Percentiles rank a stretch among this genome's conserved stretches.
Conservation (phyloP, 2,797 vertebrate species). For the Percopsis omiscomaycus region DNA sequence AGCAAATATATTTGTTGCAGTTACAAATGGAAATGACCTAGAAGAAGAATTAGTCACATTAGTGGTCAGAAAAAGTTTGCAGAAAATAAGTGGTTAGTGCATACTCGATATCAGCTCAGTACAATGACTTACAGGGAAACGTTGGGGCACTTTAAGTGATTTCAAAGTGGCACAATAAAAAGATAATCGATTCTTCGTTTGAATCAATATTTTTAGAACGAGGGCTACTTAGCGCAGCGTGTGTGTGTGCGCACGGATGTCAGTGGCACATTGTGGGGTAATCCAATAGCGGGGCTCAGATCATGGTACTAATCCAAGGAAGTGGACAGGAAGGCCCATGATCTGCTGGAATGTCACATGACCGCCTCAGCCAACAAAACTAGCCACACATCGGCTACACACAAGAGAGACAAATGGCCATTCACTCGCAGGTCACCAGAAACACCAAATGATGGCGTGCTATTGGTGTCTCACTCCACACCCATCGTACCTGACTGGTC, state of each 20-base stretch:
- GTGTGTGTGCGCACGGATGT: constrained; percentile 52
- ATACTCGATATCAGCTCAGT: constrained; percentile 45
- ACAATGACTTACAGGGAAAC: constrained; percentile 29
- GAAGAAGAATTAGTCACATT: neutral
- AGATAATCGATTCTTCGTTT: constrained; percentile 51
- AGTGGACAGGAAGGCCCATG: constrained; percentile 64
- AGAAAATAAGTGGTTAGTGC: constrained; percentile 9
- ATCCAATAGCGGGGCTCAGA: constrained; percentile 64
- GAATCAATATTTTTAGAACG: constrained; percentile 66
- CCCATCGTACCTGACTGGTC: too few relatives aligned
- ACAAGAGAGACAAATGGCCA: constrained; percentile 54
- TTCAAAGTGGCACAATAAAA: constrained; percentile 55
- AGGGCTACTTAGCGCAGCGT: constrained; percentile 44
- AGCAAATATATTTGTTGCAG: neutral
- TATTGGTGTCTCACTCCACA: too few relatives aligned
- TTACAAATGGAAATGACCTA: too few relatives aligned
- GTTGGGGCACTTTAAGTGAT: constrained; percentile 33
- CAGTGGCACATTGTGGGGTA: constrained; percentile 51
- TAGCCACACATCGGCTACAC: constrained; percentile 28
- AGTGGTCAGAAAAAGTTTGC: neutral
- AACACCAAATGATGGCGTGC: too few relatives aligned
- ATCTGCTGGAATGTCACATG: constrained; percentile 72
- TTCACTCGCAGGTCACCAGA: constrained; percentile 6
- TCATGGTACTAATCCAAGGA: constrained; percentile 60
- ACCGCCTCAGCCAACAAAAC: constrained; percentile 55